Evolutionary conservation across 35 echinoderm and acorn worm species (phyloP).

Genomic region (Amphiura filiformis): DNA sequence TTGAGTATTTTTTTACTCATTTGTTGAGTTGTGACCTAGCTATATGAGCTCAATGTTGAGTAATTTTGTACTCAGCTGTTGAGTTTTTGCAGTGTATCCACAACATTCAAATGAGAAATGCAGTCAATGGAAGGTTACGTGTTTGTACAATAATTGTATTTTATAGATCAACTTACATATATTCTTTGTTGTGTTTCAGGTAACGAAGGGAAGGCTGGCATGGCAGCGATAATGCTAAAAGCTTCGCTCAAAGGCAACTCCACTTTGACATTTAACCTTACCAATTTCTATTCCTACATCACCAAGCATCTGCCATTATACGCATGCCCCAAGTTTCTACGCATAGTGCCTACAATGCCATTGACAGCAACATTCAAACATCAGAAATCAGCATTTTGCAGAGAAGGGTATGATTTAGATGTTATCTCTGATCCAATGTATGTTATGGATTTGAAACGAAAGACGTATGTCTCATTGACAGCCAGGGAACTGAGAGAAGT

Average conservation of each 20-base stretch:
- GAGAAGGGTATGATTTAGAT: conserved; percentile 64
- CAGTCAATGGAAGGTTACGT: no score
- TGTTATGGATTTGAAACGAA: conserved; percentile 48
- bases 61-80: no score
- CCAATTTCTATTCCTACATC: conserved; percentile 48
- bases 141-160: no score
- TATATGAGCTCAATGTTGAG: no score
- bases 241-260: no score
- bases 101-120: no score
- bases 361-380: conserved; percentile 76
- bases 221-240: conserved; percentile 51
- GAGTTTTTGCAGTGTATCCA: no score
- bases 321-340: conserved; percentile 86
- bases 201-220: conserved; percentile 63
- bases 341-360: conserved; percentile 42
- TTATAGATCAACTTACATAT: no score
- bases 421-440: no score
- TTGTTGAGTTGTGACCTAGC: no score
- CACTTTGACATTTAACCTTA: conserved; percentile 7
- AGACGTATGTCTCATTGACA: conserved; percentile 37
- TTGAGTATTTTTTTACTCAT: no score
- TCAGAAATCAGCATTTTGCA: conserved; percentile 52
- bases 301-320: conserved; percentile 58
- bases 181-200: no score
- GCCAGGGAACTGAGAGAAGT: neutral